Percentiles rank a stretch among this genome's conserved stretches.
These are phyloP conservation scores for Anas bernieri DNA, from an alignment of 2,797 vertebrate genomes.

Conservation along the genomic window DNA sequence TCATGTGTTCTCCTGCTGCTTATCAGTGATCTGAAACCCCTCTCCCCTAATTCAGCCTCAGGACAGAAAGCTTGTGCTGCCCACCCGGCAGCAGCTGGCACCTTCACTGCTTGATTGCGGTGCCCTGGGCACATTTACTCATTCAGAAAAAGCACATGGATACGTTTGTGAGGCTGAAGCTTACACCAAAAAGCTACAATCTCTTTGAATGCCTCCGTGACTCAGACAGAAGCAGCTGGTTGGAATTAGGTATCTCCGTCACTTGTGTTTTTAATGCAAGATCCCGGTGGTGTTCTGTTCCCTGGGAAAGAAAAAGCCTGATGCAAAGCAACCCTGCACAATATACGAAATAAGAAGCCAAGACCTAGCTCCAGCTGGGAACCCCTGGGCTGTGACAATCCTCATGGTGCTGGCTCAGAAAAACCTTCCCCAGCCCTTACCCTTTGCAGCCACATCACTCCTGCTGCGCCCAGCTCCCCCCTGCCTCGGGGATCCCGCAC, in stretches of 20 bases:
- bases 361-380: not conserved
- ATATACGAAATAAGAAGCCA: not conserved
- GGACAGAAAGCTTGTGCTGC: not conserved
- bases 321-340: not conserved
- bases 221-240: not conserved
- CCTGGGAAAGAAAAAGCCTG: not conserved
- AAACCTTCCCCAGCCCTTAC: rapidly evolving
- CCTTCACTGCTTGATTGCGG: rapidly evolving
- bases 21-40: not conserved
- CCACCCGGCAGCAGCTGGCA: not conserved
- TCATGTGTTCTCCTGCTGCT: not conserved
- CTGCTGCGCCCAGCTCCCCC: not conserved
- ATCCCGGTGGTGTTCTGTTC: not conserved
- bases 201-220: not conserved
- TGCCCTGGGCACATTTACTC: not conserved
- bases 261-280: not conserved
- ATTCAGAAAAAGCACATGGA: rapidly evolving
- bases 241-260: not conserved
- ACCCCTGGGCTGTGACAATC: not conserved
- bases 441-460: not conserved
- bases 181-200: not conserved
- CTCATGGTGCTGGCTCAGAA: not conserved
- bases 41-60: not conserved
- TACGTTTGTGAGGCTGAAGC: not conserved
- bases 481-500: not conserved